Percentiles rank a stretch among this genome's conserved stretches.
Conservation (phyloP, 2,797 vertebrate genomes). For the Natrix natrix region DNA sequence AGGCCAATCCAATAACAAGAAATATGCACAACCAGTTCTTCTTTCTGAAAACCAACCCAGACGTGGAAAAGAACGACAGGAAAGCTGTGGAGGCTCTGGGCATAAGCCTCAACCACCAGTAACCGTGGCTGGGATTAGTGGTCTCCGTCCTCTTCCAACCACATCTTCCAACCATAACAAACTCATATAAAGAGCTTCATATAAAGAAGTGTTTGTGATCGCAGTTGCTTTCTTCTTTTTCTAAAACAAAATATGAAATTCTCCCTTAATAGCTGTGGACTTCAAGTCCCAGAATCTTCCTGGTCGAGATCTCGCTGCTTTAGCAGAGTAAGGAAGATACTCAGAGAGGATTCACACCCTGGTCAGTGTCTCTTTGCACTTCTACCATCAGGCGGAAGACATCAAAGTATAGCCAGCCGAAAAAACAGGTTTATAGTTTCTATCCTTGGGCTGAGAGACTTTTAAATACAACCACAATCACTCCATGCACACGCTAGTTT, state of each 20-base stretch:
- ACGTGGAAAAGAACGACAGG: neutral
- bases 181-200: neutral
- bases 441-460: too few relatives aligned
- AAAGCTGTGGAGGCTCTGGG: neutral
- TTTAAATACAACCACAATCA: too few relatives aligned
- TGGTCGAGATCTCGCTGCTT: neutral
- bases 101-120: neutral
- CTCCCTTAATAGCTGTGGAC: conserved; percentile 10
- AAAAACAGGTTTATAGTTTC: too few relatives aligned
- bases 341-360: too few relatives aligned
- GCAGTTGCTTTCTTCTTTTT: neutral
- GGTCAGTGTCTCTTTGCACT: too few relatives aligned
- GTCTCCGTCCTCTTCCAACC: neutral
- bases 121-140: neutral
- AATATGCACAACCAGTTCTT: neutral
- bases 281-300: neutral
- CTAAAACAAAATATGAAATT: conserved; percentile 11
- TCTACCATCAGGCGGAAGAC: too few relatives aligned
- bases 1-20: neutral
- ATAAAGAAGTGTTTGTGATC: neutral
- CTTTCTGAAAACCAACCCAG: neutral
- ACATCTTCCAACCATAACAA: neutral
- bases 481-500: too few relatives aligned
- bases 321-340: too few relatives aligned
- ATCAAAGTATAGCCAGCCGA: too few relatives aligned